phyloP scores from a whole-genome alignment of 2,888 invertebrate species.

The Clusia tigrina region DNA sequence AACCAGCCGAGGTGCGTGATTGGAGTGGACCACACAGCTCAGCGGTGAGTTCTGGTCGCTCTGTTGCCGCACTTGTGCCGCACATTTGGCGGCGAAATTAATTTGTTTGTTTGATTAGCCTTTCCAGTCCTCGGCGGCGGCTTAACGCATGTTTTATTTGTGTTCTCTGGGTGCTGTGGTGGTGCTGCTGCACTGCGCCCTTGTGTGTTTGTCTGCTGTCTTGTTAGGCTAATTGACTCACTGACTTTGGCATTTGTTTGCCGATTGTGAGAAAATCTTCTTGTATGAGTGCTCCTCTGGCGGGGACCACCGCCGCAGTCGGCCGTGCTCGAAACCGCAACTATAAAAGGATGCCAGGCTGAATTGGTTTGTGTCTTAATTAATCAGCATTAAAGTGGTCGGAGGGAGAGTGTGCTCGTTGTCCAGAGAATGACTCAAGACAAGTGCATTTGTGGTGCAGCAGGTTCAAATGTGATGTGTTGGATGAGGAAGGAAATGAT shows the following conservation, averaged over 20 bases:
- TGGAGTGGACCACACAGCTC: constrained; percentile 15
- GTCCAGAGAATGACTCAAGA: too few relatives aligned
- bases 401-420: too few relatives aligned
- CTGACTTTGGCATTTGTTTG: constrained; percentile 14
- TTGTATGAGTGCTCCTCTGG: background rate
- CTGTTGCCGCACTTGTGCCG: background rate
- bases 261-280: constrained; percentile 6
- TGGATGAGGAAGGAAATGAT: too few relatives aligned
- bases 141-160: background rate
- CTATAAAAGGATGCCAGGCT: constrained; percentile 1
- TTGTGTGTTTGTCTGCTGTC: constrained; percentile 11
- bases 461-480: too few relatives aligned
- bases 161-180: background rate
- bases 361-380: background rate
- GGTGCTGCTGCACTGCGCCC: background rate
- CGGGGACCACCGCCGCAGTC: background rate
- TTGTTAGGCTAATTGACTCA: constrained; percentile 20
- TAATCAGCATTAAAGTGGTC: background rate
- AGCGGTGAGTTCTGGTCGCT: background rate
- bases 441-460: too few relatives aligned
- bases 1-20: constrained; percentile 1
- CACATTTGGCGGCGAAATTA: constrained; percentile 17
- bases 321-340: background rate
- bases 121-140: background rate
- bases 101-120: constrained; percentile 18